Base-by-base conservation (phyloP, 2,113 vertebrate species). In the Mustelus asterias region DNA sequence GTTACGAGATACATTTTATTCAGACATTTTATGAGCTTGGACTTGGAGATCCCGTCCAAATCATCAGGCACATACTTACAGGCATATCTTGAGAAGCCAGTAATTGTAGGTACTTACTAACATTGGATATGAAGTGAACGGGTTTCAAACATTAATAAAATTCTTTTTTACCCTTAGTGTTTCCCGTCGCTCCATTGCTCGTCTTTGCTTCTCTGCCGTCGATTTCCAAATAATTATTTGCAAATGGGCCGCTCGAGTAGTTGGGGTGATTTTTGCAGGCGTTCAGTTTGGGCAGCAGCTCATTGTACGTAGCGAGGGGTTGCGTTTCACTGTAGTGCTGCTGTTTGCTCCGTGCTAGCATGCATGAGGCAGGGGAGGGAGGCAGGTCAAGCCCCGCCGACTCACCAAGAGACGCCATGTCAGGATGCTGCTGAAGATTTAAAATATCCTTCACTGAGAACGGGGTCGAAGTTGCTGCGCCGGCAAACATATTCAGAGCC, bases 361-460 rank as follows among this genome's bases (percentile, higher is more conserved):
- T 95, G 26, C 67, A 72, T 7, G 94, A 95, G 14, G 94, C 67
- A 16, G 94, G 94, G 44, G 69, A 95, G 67, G 94, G 41, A 54
- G 65, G 67, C 37, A 67, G 70, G 41, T 95, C 94, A 33, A 95
- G 26, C 22, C 44, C 94, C 41, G 94, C 67, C 8, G 94, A 72
- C 13, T 33, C 69, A 18, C 41, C 37, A 24, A 95, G 94, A 48
- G 94, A 70, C 67, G 94, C 94, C 69, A 95, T 95, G 41, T 95
- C 94, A 54, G 94, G 94, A 54, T 72, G 67, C 20, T 95, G 94
- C 44, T 95, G 94, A 48, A 95, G 94, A 72, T 95, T 95, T 95
- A 95, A 95, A 95, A 95, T 95, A 95, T 95, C 94, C 94, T 70
- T 95, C 20, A 95, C 94, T 29, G 94, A 95, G 94, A 95, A 95